Base-by-base conservation (phyloP, 2,113 vertebrate species). In the Pangasianodon hypophthalmus region DNA sequence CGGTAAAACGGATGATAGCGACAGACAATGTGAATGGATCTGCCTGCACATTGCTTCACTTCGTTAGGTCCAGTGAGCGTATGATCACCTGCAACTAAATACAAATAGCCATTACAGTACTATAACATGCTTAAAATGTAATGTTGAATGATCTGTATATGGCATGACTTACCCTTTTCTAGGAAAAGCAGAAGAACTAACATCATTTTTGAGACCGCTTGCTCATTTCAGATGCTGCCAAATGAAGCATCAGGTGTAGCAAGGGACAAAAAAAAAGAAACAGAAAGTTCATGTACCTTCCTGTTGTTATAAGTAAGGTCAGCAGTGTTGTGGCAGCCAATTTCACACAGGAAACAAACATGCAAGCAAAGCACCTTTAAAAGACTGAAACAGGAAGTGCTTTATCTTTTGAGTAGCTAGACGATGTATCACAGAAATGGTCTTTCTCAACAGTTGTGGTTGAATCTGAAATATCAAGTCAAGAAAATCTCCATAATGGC, bases 1-100 rank as follows among this genome's bases (percentile, higher is more conserved):
- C 44, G 26, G 67, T 91, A 92, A 73, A 92, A 92, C 0, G 80
- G 6, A n/a, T 86, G 75, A 54, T 91, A 92, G 37, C 60, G 83
- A 14, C 89, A 92, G 50, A 46, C 11, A 58, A 92, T 75, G 58
- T 87, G 48, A 29, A 89, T 8, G 18, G 60, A 62, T 58, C 32
- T 41, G 46, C 92, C 90, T 24, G 50, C 85, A 24, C 83, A 81
- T 10, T 81, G 44, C 11, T 64, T 69, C 64, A 92, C 88, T 87
- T 88, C 69, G 4, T 83, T 44, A 5, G 88, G 91, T 9, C 90
- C 88, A 18, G 50, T 75, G 32, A 75, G 73, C 14, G 80, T 24
- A 29, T 37, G 10, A 24, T 64, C 6, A 83, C 81, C 90, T 90
- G 87, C 19, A 64, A 87, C 89, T 84, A 64, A 83, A 79, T 13